A percentile compares a stretch with the other conserved stretches of the same genome.
Evolutionary conservation across 2,888 invertebrate species (phyloP).

Genomic region (Uropetala carovei): DNA sequence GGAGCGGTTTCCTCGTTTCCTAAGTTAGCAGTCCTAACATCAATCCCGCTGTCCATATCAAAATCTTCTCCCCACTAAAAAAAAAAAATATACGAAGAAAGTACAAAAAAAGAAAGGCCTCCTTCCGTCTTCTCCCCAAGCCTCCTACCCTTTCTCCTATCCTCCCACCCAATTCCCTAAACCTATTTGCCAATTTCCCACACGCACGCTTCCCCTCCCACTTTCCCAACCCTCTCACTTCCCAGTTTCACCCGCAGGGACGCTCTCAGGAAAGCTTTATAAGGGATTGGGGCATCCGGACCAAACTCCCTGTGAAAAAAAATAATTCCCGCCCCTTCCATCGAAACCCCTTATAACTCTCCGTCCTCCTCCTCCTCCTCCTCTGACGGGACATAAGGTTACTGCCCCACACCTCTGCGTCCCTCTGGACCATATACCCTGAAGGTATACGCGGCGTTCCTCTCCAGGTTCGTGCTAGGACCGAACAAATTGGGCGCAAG

Average conservation of each 20-base stretch:
- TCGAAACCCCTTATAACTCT: neutral
- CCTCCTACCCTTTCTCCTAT: too few relatives aligned
- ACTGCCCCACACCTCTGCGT: neutral
- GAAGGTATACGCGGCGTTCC: neutral
- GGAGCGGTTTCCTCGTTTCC: too few relatives aligned
- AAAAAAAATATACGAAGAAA: neutral
- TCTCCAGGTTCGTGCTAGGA: neutral
- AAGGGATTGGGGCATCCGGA: slow-evolving; percentile 33
- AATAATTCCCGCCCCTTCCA: neutral
- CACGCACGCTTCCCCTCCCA: neutral
- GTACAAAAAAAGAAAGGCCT: neutral
- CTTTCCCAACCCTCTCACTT: too few relatives aligned
- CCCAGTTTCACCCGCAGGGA: neutral
- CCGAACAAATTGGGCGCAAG: neutral
- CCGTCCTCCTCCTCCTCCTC: neutral
- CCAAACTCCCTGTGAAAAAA: neutral
- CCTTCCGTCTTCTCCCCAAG: neutral
- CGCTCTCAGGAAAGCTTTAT: slow-evolving; percentile 26
- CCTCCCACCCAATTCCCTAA: neutral
- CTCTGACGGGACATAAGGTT: neutral
- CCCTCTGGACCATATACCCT: neutral
- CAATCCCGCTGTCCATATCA: neutral
- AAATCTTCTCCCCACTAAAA: neutral
- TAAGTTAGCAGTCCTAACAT: neutral
- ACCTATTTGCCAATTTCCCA: slow-evolving; percentile 28